Evolutionary conservation across 64 coral and sea anemone species (phyloP).

Genomic region (Montipora efflorescens): DNA sequence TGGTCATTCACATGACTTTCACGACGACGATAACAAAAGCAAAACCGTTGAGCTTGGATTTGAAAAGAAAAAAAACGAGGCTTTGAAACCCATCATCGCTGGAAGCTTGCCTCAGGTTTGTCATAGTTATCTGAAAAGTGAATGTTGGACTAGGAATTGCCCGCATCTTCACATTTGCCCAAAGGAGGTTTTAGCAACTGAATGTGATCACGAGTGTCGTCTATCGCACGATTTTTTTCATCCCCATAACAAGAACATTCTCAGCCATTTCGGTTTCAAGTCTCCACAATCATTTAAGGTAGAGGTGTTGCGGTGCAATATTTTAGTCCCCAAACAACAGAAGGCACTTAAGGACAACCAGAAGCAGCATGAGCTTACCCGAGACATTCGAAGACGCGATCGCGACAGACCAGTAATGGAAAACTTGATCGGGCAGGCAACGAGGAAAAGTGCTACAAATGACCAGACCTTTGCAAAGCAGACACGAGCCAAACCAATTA

Average conservation of each 20-base stretch:
- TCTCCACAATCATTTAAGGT: slow-evolving; percentile 7
- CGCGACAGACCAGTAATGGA: not conserved
- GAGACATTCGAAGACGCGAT: no score
- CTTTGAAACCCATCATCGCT: slow-evolving; percentile 4
- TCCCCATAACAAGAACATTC: slow-evolving; percentile 34
- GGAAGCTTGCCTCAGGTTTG: slow-evolving; percentile 51
- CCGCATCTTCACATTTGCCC: slow-evolving; percentile 51
- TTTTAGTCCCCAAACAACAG: slow-evolving; percentile 21
- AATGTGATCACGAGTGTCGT: not conserved
- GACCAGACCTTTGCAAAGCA: not conserved
- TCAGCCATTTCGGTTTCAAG: slow-evolving; percentile 6
- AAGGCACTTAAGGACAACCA: slow-evolving; percentile 4
- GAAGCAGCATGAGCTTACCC: not conserved
- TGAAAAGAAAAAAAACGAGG: not conserved
- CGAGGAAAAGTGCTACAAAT: not conserved
- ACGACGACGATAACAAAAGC: slow-evolving; percentile 50
- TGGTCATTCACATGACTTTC: slow-evolving; percentile 51
- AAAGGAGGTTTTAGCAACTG: not conserved
- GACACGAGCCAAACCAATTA: not conserved
- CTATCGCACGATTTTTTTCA: slow-evolving; percentile 5
- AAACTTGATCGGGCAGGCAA: not conserved
- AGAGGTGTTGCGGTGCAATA: slow-evolving; percentile 32
- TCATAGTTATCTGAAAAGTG: slow-evolving; percentile 24
- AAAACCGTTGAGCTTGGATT: slow-evolving; percentile 32
- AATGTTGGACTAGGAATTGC: not conserved